Conservation (phyloP, 1,140 invertebrate species). For the Anastrepha ludens region DNA sequence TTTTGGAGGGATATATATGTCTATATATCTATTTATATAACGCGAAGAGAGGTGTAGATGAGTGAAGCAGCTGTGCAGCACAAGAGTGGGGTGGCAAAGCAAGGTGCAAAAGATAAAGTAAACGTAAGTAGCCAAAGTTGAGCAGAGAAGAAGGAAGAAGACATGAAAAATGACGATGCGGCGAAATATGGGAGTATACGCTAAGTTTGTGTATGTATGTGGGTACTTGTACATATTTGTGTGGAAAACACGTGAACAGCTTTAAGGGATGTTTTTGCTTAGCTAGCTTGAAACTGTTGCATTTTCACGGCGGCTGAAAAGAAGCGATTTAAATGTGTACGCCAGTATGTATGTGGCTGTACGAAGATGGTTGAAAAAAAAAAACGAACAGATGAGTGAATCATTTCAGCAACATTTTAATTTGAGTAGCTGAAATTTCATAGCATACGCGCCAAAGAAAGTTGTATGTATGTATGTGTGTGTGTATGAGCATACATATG, state of each 20-base stretch:
- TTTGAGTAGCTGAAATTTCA: conserved; percentile 44
- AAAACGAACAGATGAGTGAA: conserved; percentile 56
- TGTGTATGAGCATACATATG: neutral
- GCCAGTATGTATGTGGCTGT: neutral
- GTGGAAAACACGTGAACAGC: neutral
- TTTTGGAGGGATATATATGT: neutral
- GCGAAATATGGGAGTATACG: neutral
- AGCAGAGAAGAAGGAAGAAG: neutral
- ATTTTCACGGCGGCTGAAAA: neutral
- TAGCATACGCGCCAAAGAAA: conserved; percentile 24
- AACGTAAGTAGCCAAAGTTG: neutral
- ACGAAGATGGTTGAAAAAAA: conserved; percentile 22
- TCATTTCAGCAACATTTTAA: conserved; percentile 55
- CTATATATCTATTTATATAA: neutral
- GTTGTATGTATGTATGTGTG: no score
- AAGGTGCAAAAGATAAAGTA: neutral
- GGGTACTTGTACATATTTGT: neutral
- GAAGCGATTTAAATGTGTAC: neutral
- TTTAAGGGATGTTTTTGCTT: conserved; percentile 21
- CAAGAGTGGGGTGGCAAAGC: neutral
- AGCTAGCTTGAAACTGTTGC: conserved; percentile 18
- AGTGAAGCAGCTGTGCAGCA: neutral
- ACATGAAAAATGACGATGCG: neutral
- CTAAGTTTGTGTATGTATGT: neutral
- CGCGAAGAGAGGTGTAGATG: neutral